Conservation (phyloP, 2,113 vertebrate genomes). For the Leucopsar rothschildi region DNA sequence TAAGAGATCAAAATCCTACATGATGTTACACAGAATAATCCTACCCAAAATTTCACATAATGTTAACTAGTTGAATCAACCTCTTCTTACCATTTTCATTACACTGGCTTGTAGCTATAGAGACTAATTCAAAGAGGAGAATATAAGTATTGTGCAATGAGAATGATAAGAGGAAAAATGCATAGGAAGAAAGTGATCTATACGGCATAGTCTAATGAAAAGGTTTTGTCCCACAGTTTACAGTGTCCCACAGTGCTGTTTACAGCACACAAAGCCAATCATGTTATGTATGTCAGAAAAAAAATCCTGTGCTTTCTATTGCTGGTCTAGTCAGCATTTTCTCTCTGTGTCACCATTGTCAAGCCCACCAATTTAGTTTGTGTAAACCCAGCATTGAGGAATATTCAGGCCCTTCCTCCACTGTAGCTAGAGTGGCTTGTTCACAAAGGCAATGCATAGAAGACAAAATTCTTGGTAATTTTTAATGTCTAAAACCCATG, state of each 20-base stretch:
- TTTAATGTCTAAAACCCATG: background rate
- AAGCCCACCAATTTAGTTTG: background rate
- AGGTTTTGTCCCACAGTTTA: background rate
- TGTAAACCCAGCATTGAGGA: background rate
- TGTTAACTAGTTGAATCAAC: background rate
- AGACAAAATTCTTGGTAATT: background rate
- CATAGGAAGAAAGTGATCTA: background rate
- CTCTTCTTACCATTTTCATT: background rate
- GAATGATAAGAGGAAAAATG: background rate
- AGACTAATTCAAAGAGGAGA: background rate
- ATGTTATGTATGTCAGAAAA: background rate
- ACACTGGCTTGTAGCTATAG: background rate
- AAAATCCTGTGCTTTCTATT: background rate
- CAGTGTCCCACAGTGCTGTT: background rate
- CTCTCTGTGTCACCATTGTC: background rate
- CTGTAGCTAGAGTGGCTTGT: background rate
- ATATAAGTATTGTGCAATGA: background rate
- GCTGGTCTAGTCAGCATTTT: background rate
- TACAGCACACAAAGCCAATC: background rate
- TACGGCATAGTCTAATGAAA: background rate
- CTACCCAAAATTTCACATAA: background rate
- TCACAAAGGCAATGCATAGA: background rate
- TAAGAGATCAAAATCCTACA: background rate
- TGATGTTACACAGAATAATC: background rate
- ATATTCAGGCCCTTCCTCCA: background rate